These are phyloP conservation scores for Dryomyza anilis DNA, from an alignment of 2,888 invertebrate genomes.

Conservation along the genomic window DNA sequence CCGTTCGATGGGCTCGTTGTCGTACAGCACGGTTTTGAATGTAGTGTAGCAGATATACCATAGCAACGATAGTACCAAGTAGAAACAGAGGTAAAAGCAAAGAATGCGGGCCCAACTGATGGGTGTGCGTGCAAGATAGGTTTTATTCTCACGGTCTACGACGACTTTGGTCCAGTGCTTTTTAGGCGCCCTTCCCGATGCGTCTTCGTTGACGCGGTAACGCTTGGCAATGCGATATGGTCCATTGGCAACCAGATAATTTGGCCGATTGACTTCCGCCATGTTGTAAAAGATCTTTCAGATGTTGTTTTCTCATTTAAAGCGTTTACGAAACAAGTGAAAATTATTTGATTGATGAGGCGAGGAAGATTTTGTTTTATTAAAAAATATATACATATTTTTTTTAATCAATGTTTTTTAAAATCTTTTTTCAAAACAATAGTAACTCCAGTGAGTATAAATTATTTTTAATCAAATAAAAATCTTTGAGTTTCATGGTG, in stretches of 20 bases:
- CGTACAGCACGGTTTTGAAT: neutral
- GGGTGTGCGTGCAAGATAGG: neutral
- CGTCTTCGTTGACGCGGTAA: neutral
- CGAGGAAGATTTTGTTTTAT: neutral
- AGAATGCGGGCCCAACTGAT: neutral
- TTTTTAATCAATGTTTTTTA: neutral
- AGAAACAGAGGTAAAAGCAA: constrained; percentile 19
- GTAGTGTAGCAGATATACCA: constrained; percentile 3
- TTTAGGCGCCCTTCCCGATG: neutral
- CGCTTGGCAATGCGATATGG: constrained; percentile 8
- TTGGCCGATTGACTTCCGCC: neutral
- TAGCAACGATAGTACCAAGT: neutral
- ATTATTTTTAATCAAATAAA: too few species aligned
- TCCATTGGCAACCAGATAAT: neutral
- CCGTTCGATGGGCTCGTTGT: neutral
- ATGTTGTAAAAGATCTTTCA: too few species aligned
- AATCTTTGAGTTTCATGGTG: too few species aligned
- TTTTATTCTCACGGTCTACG: constrained; percentile 3
- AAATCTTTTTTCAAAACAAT: neutral
- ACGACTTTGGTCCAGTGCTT: neutral
- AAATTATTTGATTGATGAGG: too few species aligned
- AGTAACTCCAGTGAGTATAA: too few species aligned
- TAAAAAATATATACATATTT: neutral
- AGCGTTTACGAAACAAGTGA: neutral
- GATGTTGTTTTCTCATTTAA: too few species aligned